phyloP scores from a whole-genome alignment of 2,888 invertebrate species.

The Machimus atricapillus region DNA sequence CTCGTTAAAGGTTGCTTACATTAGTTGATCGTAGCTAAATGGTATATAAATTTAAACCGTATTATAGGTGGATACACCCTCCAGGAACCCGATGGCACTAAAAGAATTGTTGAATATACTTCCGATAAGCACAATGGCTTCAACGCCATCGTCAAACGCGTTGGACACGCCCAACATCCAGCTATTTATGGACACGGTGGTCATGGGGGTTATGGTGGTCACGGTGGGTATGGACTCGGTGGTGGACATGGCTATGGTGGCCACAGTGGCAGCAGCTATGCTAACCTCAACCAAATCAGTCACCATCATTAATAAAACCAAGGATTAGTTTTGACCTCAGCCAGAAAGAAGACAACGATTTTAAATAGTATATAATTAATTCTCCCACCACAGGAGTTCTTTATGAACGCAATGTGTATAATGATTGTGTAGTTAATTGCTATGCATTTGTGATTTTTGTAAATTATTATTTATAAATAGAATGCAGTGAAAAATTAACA shows the following conservation, averaged over 20 bases:
- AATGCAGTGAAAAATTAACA: neutral
- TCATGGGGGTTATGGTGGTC: neutral
- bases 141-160: conserved; percentile 64
- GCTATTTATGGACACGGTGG: conserved; percentile 49
- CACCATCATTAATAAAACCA: neutral
- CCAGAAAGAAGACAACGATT: neutral
- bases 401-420: neutral
- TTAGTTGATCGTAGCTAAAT: neutral
- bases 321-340: neutral
- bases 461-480: conserved; percentile 13
- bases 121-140: conserved; percentile 64
- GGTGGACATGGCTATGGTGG: conserved; percentile 23
- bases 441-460: conserved; percentile 16
- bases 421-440: neutral
- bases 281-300: conserved; percentile 33
- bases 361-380: neutral
- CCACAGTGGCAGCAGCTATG: conserved; percentile 32
- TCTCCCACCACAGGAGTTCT: neutral
- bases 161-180: conserved; percentile 60
- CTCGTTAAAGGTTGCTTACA: conserved; percentile 60
- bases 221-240: conserved; percentile 45
- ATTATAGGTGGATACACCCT: conserved; percentile 60
- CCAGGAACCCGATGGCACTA: conserved; percentile 64
- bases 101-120: conserved; percentile 64
- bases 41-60: no score